Conservation (phyloP, 1,140 invertebrate genomes). For the Lepeophtheirus salmonis region DNA sequence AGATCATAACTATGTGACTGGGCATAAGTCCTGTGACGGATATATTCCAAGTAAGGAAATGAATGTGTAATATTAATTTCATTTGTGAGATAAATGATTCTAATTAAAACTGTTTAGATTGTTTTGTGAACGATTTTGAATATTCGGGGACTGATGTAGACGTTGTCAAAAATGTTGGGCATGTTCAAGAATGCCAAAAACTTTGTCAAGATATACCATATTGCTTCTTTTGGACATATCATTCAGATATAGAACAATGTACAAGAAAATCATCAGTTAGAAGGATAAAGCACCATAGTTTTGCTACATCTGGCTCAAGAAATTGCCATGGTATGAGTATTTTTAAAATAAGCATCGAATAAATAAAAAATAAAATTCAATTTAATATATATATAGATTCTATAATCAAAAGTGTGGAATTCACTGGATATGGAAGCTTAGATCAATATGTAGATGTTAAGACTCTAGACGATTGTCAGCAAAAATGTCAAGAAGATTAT, state of each 20-base stretch:
- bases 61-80: no score
- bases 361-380: not conserved
- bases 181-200: not conserved
- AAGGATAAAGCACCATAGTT: not conserved
- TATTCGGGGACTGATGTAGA: not conserved
- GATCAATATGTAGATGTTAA: not conserved
- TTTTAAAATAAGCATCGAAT: not conserved
- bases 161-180: not conserved
- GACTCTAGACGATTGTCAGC: not conserved
- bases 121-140: not conserved
- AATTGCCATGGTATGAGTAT: not conserved
- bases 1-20: not conserved
- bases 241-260: not conserved
- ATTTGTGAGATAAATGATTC: no score
- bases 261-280: not conserved
- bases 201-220: not conserved
- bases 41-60: not conserved
- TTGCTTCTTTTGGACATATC: not conserved
- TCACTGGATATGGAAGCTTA: not conserved
- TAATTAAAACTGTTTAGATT: not conserved
- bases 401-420: not conserved
- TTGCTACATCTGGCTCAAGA: not conserved
- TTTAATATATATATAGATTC: not conserved
- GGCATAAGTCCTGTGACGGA: not conserved
- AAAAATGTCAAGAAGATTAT: not conserved